Evolutionary conservation across 2,113 vertebrate species (phyloP).

Genomic region (Acrocephalus kingi): DNA sequence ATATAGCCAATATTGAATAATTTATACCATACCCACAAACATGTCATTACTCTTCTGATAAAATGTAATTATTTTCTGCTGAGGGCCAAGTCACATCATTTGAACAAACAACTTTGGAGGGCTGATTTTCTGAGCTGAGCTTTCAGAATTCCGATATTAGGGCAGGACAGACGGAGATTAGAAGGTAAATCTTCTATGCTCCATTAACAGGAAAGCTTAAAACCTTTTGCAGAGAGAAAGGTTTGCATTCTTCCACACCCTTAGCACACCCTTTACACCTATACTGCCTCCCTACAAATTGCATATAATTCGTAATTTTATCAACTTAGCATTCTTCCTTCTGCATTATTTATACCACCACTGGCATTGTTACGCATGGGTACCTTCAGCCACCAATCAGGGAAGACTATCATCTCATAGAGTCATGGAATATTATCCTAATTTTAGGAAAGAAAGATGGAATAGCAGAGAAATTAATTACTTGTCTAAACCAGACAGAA

Average conservation of each 20-base stretch:
- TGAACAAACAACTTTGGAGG: background rate
- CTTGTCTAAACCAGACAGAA: background rate
- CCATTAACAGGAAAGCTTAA: background rate
- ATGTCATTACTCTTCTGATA: background rate
- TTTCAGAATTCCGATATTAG: background rate
- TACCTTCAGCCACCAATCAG: background rate
- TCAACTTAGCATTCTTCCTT: background rate
- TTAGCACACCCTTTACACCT: fast-evolving
- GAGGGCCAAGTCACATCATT: background rate
- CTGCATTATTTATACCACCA: background rate
- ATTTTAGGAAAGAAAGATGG: background rate
- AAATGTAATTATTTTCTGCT: background rate
- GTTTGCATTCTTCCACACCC: background rate
- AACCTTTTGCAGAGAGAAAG: background rate
- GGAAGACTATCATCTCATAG: background rate
- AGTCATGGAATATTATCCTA: background rate
- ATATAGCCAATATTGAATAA: background rate
- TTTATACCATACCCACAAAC: background rate
- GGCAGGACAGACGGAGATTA: background rate
- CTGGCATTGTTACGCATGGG: background rate
- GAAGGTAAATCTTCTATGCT: background rate
- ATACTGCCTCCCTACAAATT: background rate
- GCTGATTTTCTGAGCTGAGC: background rate
- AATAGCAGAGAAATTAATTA: background rate
- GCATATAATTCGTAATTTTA: background rate